Conservation (phyloP, 2,113 vertebrate species). For the Larimichthys polyactis region DNA sequence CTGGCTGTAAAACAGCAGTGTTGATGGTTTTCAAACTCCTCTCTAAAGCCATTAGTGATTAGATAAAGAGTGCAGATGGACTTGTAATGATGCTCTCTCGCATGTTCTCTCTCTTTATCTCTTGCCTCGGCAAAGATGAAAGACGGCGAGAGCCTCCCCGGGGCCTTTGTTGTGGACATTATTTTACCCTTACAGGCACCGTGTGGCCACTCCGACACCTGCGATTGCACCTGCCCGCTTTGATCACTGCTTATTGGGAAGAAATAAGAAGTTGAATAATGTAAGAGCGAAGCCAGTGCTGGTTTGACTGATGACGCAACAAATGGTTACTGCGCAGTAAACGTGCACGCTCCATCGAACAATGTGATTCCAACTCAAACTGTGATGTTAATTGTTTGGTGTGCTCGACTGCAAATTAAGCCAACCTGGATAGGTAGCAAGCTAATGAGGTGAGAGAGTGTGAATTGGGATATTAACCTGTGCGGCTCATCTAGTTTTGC, state of each 20-base stretch:
- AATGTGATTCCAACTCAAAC: too few species aligned
- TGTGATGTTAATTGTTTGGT: too few species aligned
- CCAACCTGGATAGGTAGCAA: too few species aligned
- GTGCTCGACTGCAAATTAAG: too few species aligned
- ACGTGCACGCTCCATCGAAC: too few species aligned
- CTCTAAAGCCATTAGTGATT: slow-evolving; percentile 79
- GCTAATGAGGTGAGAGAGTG: too few species aligned
- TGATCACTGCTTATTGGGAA: slow-evolving; percentile 58
- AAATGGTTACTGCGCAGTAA: too few species aligned
- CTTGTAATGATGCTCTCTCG: slow-evolving; percentile 74
- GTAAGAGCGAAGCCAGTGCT: neutral
- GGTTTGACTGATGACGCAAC: neutral
- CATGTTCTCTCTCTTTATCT: slow-evolving; percentile 55
- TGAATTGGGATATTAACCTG: too few species aligned
- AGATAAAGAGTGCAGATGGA: slow-evolving; percentile 75
- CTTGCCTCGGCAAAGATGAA: slow-evolving; percentile 65
- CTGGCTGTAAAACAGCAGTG: slow-evolving; percentile 51
- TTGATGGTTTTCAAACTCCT: slow-evolving; percentile 69
- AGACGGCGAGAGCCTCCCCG: slow-evolving; percentile 49
- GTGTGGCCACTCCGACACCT: slow-evolving; percentile 56
- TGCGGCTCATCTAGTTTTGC: too few species aligned
- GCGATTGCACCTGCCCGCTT: slow-evolving; percentile 65
- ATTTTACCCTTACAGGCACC: slow-evolving; percentile 36
- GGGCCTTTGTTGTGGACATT: slow-evolving; percentile 67
- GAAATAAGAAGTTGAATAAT: slow-evolving; percentile 48